Evolutionary conservation across 2,888 invertebrate genomes (phyloP).

Genomic region (Danaus chrysippus): DNA sequence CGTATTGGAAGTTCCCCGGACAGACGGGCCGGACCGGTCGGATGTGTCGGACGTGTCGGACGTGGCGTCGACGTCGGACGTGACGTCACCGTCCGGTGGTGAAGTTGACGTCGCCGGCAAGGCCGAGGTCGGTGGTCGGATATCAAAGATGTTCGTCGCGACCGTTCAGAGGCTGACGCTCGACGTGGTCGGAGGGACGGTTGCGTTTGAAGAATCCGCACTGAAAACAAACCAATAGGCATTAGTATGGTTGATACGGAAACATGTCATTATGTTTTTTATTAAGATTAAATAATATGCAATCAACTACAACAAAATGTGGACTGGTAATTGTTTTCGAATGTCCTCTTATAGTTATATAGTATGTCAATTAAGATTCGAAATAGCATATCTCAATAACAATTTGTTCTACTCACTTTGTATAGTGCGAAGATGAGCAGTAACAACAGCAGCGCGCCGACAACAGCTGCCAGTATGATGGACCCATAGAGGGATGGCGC

Average conservation of each 20-base stretch:
- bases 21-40: slow-evolving; percentile 22
- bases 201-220: slow-evolving; percentile 96
- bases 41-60: slow-evolving; percentile 43
- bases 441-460: slow-evolving; percentile 88
- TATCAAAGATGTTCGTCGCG: slow-evolving; percentile 88
- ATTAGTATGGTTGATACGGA: background rate
- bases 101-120: slow-evolving; percentile 51
- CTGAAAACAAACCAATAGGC: slow-evolving; percentile 62
- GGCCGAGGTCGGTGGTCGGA: slow-evolving; percentile 55
- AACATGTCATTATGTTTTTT: background rate
- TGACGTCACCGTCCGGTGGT: slow-evolving; percentile 38
- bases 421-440: slow-evolving; percentile 88
- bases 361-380: too few relatives aligned
- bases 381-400: background rate
- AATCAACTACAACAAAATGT: too few relatives aligned
- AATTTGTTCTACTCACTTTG: slow-evolving; percentile 80
- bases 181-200: slow-evolving; percentile 89
- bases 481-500: slow-evolving; percentile 90
- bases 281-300: too few relatives aligned
- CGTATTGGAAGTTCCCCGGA: slow-evolving; percentile 40
- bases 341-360: too few relatives aligned
- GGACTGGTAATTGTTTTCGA: too few relatives aligned
- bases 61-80: slow-evolving; percentile 38
- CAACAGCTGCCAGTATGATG: slow-evolving; percentile 89
- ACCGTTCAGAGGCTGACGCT: slow-evolving; percentile 90